A percentile compares a stretch with the other conserved stretches of the same genome.
phyloP scores from a whole-genome alignment of 2,797 vertebrate species.

The Alfaro cultratus region DNA sequence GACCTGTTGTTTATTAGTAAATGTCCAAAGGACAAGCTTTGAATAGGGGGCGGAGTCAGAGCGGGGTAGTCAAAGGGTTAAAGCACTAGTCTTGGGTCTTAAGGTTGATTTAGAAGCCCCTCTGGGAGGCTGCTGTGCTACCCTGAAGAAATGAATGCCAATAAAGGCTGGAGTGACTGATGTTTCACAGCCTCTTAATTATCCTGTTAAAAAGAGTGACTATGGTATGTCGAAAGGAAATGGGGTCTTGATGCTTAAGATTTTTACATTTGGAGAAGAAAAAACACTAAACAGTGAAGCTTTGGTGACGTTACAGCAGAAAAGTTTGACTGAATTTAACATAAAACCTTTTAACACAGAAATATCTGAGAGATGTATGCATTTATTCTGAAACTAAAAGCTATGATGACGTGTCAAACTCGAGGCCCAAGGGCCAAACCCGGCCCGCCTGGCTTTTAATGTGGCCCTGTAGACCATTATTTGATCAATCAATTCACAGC shows the following conservation, averaged over 20 bases:
- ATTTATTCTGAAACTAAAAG: too few relatives aligned
- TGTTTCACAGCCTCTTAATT: conserved; percentile 68
- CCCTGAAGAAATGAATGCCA: conserved; percentile 70
- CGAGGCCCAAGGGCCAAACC: too few relatives aligned
- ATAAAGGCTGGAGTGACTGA: conserved; percentile 70
- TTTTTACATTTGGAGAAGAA: conserved; percentile 9
- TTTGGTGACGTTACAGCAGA: not conserved
- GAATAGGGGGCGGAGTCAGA: conserved; percentile 59
- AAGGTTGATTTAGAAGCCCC: conserved; percentile 75
- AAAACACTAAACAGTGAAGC: conserved; percentile 16
- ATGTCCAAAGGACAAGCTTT: conserved; percentile 75
- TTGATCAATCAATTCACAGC: too few relatives aligned
- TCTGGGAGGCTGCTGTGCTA: conserved; percentile 71
- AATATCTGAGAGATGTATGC: too few relatives aligned
- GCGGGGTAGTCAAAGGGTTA: conserved; percentile 73
- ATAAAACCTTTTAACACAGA: not conserved
- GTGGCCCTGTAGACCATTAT: too few relatives aligned
- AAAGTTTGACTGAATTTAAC: not conserved
- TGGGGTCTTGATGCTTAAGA: conserved; percentile 17
- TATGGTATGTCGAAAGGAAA: conserved; percentile 36
- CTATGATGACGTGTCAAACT: too few relatives aligned
- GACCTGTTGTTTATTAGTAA: conserved; percentile 83
- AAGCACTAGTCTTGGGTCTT: conserved; percentile 69
- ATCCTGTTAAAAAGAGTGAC: conserved; percentile 64
- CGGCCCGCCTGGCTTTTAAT: too few relatives aligned